Evolutionary conservation across 2,113 vertebrate species (phyloP).

Genomic region (Mormyrus lacerda): DNA sequence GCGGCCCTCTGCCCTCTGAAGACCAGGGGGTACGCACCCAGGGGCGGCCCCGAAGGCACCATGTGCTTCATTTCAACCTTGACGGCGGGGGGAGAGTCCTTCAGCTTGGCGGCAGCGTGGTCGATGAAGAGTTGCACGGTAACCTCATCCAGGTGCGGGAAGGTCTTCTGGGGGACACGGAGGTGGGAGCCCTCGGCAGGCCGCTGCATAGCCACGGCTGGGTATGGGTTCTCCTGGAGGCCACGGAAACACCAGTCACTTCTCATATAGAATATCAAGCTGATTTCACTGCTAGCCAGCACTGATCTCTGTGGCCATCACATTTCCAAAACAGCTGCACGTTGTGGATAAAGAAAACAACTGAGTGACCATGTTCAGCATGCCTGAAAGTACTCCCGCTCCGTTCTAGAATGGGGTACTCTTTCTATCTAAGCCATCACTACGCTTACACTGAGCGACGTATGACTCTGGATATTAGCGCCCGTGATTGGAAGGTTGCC

Average conservation of each 20-base stretch:
- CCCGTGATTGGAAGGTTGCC: not conserved
- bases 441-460: not conserved
- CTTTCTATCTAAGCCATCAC: not conserved
- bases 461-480: not conserved
- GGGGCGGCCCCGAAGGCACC: conserved; percentile 80
- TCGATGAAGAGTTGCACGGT: conserved; percentile 86
- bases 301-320: not conserved
- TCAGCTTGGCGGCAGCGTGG: conserved; percentile 82
- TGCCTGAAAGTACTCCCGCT: not conserved
- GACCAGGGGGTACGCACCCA: conserved; percentile 60
- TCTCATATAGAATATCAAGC: not conserved
- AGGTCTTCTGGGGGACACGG: conserved; percentile 49
- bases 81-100: conserved; percentile 73
- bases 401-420: not conserved
- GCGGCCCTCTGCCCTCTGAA: not conserved
- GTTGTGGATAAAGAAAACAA: too few relatives aligned
- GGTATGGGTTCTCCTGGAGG: conserved; percentile 87
- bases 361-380: not conserved
- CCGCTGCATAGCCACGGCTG: conserved; percentile 81
- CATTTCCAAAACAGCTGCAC: too few relatives aligned
- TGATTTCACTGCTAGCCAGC: not conserved
- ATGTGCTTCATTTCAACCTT: conserved; percentile 73
- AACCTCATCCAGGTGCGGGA: conserved; percentile 80
- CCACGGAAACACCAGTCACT: not conserved
- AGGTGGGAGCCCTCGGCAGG: conserved; percentile 66